A percentile compares a stretch with the other conserved stretches of the same genome.
phyloP scores from a whole-genome alignment of 2,113 vertebrate genomes.

The Vicugna pacos region DNA sequence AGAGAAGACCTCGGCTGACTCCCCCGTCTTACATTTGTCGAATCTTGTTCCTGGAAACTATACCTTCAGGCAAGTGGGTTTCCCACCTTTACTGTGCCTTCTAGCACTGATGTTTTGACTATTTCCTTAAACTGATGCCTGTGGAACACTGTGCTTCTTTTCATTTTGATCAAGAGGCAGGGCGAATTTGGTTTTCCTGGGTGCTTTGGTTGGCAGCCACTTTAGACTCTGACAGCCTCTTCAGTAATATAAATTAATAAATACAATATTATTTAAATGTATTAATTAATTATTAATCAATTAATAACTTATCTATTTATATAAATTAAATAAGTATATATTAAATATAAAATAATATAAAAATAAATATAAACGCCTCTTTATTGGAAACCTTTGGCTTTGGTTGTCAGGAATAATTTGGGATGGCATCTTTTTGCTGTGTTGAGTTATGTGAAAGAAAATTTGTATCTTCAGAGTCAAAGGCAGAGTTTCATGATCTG shows the following conservation, averaged over 20 bases:
- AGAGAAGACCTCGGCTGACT: constrained; percentile 84
- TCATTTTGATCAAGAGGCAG: neutral
- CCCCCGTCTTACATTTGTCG: constrained; percentile 85
- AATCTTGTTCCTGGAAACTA: constrained; percentile 89
- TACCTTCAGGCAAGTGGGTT: constrained; percentile 88
- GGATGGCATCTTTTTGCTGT: neutral
- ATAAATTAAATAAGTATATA: no score
- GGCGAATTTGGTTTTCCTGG: neutral
- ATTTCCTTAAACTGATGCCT: neutral
- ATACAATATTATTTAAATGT: no score
- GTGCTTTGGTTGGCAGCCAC: neutral
- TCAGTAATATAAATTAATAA: neutral
- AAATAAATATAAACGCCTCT: neutral
- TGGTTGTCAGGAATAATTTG: neutral
- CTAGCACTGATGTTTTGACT: neutral
- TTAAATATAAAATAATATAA: no score
- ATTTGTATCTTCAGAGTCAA: neutral
- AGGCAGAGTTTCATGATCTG: neutral
- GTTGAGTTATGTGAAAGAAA: neutral
- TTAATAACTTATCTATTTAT: no score
- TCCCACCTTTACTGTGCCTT: neutral
- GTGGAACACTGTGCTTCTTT: neutral
- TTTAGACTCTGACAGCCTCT: neutral
- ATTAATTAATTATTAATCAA: no score
- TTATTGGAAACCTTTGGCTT: neutral